A percentile compares a stretch with the other conserved stretches of the same genome.
Conservation (phyloP, 2,113 vertebrate species). For the Toxotes chatareus region DNA sequence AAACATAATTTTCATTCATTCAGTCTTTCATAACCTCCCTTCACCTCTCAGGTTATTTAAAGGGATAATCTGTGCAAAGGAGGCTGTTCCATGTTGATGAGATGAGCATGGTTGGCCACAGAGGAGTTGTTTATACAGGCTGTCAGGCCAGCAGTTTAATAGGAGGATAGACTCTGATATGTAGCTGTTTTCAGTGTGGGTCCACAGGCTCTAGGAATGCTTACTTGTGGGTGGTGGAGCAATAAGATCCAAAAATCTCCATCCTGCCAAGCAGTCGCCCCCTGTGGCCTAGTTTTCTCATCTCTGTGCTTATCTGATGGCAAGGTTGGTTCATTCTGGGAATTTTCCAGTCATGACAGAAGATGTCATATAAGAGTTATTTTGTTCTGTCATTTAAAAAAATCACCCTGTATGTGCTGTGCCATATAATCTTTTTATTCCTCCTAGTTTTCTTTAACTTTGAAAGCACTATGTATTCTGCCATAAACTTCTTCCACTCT, state of each 20-base stretch:
- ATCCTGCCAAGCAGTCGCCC: conserved; percentile 22
- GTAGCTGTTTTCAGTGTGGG: conserved; percentile 33
- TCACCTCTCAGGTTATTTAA: conserved; percentile 24
- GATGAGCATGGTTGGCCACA: conserved; percentile 18
- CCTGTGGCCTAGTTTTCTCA: conserved; percentile 30
- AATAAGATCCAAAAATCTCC: conserved; percentile 44
- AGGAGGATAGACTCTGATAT: conserved; percentile 19
- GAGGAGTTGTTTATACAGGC: conserved; percentile 22
- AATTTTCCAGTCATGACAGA: conserved; percentile 36
- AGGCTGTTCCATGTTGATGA: conserved; percentile 32
- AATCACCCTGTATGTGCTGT: neutral
- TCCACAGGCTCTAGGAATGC: conserved; percentile 39
- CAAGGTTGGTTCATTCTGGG: conserved; percentile 28
- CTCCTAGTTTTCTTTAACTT: conserved; percentile 4
- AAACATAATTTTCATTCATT: conserved; percentile 47
- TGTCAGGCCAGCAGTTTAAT: conserved; percentile 29
- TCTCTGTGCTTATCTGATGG: conserved; percentile 54
- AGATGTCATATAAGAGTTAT: conserved; percentile 12
- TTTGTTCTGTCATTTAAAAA: conserved; percentile 35
- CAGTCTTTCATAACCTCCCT: neutral
- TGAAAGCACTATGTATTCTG: conserved; percentile 2
- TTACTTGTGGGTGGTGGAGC: conserved; percentile 45
- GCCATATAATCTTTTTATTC: conserved; percentile 18
- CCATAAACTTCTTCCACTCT: neutral
- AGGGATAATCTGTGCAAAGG: conserved; percentile 12